Evolutionary conservation across 2,888 invertebrate genomes (phyloP), one percentile per base, ranked within the genome.

Genomic region (Cephus runcator): DNA sequence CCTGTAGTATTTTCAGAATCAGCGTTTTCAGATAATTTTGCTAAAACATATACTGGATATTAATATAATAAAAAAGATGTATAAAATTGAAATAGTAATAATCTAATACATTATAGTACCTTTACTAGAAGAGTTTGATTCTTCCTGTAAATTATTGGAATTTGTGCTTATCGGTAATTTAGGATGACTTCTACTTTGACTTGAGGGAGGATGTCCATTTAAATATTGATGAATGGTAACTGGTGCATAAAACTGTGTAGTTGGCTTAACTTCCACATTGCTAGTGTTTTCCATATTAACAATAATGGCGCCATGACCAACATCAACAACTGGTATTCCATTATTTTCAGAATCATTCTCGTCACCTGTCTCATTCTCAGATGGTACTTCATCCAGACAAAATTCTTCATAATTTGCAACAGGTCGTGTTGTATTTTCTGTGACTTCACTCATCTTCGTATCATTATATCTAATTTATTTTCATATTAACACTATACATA

Each of bases 161-260:
- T 56, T 56, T 23, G 56, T 56, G 23, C 23, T 31, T 71, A 23
- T 31, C 11, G 15, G 12, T 11, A 34, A 71, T 30, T 15, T 71
- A 15, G 31, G 12, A 3, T 11, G 71, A 15, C 31, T 33, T 34
- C 71, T 71, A 34, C 30, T 33, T 33, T 40, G 56, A 56, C 15
- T 73, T 31, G n/a, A 15, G 2, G 12, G 30, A 77, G 1, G 34
- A 69, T 69, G 3, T 77, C 34, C 69, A 12, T 92, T 92, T 90
- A 91, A 91, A 77, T 92, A 92, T 79, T 92, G 92, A 79, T 92
- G 92, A 80, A 93, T 93, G 12, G 92, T 93, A 9, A 93, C 93
- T 23, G 93, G 92, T 40, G 93, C 93, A 82, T 93, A 92, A 80
- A 93, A 93, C 79, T 93, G 93, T 76, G 93, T 93, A 88, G 93